Evolutionary conservation across 2,888 invertebrate species (phyloP).

Genomic region (Prenolepis imparis): DNA sequence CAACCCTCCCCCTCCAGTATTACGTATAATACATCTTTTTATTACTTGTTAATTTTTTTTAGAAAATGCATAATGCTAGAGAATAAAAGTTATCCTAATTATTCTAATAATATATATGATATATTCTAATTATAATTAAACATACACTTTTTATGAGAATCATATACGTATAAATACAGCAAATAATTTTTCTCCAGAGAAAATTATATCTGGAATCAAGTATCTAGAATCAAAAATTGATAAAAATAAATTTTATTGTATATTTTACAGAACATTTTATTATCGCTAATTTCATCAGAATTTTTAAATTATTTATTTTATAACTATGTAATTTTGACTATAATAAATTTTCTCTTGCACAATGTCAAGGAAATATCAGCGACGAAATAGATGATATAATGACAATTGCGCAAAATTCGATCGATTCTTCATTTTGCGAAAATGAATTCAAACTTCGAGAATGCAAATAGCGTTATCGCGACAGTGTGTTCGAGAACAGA

Average conservation of each 20-base stretch:
- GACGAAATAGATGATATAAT: constrained; percentile 43
- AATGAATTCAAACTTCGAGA: constrained; percentile 26
- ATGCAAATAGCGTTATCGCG: constrained; percentile 57
- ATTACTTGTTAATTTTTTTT: neutral
- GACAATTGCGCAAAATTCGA: constrained; percentile 60
- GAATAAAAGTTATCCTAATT: neutral
- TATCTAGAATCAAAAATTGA: neutral
- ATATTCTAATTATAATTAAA: neutral
- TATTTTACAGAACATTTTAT: neutral
- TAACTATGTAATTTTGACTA: neutral
- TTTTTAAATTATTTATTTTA: neutral
- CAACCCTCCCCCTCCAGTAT: too few species aligned
- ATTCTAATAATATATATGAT: too few species aligned
- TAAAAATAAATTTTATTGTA: neutral
- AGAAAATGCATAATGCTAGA: neutral
- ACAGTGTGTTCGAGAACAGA: constrained; percentile 32
- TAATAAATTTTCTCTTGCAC: neutral
- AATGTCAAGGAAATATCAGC: neutral
- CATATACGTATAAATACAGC: neutral
- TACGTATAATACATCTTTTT: neutral
- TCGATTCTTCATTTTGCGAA: constrained; percentile 38
- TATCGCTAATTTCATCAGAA: neutral
- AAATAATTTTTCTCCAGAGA: neutral
- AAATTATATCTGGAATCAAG: neutral
- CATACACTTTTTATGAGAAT: neutral